Evolutionary conservation across 2,113 vertebrate species (phyloP), one percentile per base, ranked within the genome.

Genomic region (Phainopepla nitens): DNA sequence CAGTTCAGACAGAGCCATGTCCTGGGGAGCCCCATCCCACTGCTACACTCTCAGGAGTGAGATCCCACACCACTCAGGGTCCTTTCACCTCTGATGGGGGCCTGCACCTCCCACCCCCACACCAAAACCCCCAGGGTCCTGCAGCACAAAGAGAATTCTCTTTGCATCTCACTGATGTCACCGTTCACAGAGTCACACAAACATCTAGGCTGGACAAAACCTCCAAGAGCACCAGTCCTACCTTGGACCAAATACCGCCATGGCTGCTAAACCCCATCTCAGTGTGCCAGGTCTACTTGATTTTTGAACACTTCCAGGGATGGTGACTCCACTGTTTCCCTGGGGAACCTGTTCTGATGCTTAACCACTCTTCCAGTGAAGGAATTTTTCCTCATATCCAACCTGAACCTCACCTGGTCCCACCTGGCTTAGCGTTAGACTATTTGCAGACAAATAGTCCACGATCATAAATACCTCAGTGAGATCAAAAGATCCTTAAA

Each of bases 401-500:
- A 6, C 27, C 49, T 77, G 80, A 56, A 36, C 56, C 19, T 56
- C 64, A 31, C 64, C 64, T 62, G 79, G 18, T 70, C 64, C 80
- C 53, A 68, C 49, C 23, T 62, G 54, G 49, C 64, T 70, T 33
- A 56, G 42, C 0, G 0, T 62, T 15, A 16, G 25, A 31, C 65
- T 22, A 71, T 88, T 80, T 88, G 75, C 85, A 80, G 85, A 95
- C 82, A 91, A 96, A 94, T 35, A 91, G 76, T 45, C 64, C 85
- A 17, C 3, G 78, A 75, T 68, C 92, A 97, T 85, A 97, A 97
- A 95, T 82, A 92, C 44, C 49, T 50, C 12, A 1, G 25, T 4
- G 80, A 90, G 89, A 97, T 96, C 91, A 97, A 96, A 97, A 96
- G 84, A 81, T 42, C 80, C 64, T 89, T 60, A 71, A 94, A 90